Evolutionary conservation across 1,140 invertebrate species (phyloP), one percentile per base, ranked within the genome.

Genomic region (Bilobella aurantiaca): DNA sequence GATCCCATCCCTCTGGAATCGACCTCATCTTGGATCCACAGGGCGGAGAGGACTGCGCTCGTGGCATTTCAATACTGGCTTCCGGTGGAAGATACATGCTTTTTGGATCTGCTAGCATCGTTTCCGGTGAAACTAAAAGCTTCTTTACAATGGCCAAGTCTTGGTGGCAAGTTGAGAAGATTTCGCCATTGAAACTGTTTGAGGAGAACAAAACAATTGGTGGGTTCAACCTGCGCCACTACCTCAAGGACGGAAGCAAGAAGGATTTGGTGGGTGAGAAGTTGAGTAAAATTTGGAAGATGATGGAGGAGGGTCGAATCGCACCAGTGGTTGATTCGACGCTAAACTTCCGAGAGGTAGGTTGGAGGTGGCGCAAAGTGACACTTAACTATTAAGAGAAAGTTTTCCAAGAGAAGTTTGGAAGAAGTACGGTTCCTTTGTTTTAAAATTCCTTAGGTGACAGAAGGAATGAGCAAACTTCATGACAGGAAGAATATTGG

Each of bases 101-200:
- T 29, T 95, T 90, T 79, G 88, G 88, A 73, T 88, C 88, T 63
- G 87, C 88, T 64, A 91, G 89, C 77, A 84, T 90, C 70, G 87
- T 91, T 65, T 89, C 89, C 70, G 89, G 90, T 61, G 89, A 92
- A 78, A 91, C 87, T 0, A 91, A 90, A 76, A 91, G 89, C 76
- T 86, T 91, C 79, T 89, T 93, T 79, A 90, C 88, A 72, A 86
- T 87, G 73, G 59, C 64, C 1, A 68, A 67, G 57, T 68, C 80
- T 87, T 93, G 90, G 90, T 93, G 89, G 89, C 89, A 91, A 81
- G 88, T 91, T 23, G 90, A 92, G 76, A 93, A 91, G 79, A 83
- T 93, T 49, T 90, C 86, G 5, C 89, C 90, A 1, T 84, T 92
- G 71, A 92, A 91, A 78, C 78, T 93, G 67, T 93, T 87, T 77